Conservation (phyloP, 2,888 invertebrate genomes). For the Aromia moschata region DNA sequence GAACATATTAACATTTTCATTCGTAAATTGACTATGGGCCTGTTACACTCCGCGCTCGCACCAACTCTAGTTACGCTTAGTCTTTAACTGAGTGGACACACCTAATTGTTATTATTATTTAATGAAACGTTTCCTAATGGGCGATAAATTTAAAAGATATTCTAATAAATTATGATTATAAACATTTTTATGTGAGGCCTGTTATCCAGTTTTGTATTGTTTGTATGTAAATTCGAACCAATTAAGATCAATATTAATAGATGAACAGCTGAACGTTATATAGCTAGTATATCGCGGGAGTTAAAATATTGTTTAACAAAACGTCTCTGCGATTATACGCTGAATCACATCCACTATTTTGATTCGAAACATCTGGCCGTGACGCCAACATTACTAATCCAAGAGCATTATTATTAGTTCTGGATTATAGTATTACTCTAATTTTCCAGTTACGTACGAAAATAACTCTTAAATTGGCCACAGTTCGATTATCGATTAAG, state of each 20-base stretch:
- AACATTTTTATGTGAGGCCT: too few relatives aligned
- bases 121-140: too few relatives aligned
- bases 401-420: constrained; percentile 12
- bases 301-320: constrained; percentile 19
- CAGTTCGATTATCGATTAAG: neutral
- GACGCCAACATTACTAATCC: constrained; percentile 13
- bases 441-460: constrained; percentile 6
- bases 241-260: constrained; percentile 20
- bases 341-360: constrained; percentile 20
- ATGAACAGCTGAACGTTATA: constrained; percentile 6
- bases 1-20: too few relatives aligned
- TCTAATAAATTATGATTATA: too few relatives aligned
- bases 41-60: too few relatives aligned
- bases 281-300: constrained; percentile 4
- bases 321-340: constrained; percentile 10
- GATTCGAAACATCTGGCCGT: constrained; percentile 18
- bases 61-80: too few relatives aligned
- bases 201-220: too few relatives aligned
- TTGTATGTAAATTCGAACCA: constrained; percentile 3
- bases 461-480: neutral
- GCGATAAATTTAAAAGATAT: too few relatives aligned
- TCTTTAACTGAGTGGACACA: too few relatives aligned
- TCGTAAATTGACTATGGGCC: too few relatives aligned
- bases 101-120: too few relatives aligned
- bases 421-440: constrained; percentile 1